These are phyloP conservation scores for Clarias macrocephalus DNA, from an alignment of 2,113 vertebrate species.

Conservation along the genomic window DNA sequence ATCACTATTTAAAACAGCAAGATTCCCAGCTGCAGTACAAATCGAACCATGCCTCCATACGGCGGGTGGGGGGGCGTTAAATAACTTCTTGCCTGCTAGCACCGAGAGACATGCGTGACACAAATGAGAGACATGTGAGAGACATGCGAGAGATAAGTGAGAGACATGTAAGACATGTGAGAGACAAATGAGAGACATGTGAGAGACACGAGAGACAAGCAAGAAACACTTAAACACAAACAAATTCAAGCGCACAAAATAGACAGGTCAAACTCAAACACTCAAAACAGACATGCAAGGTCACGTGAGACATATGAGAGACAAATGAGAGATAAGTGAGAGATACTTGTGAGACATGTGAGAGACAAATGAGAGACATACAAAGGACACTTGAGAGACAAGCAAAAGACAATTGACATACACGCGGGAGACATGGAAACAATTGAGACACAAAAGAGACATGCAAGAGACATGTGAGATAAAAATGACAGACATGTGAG, in stretches of 20 bases:
- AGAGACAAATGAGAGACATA: not conserved
- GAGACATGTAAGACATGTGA: not conserved
- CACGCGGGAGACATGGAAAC: not conserved
- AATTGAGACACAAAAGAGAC: too few species aligned
- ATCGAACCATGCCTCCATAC: not conserved
- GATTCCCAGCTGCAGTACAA: not conserved
- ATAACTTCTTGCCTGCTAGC: not conserved
- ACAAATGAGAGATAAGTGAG: not conserved
- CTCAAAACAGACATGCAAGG: too few species aligned
- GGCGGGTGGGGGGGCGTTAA: not conserved
- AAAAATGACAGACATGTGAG: not conserved
- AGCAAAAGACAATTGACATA: not conserved
- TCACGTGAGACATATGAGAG: not conserved
- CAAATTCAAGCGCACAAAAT: not conserved
- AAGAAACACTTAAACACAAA: too few species aligned
- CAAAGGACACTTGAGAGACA: not conserved
- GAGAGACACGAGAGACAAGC: too few species aligned
- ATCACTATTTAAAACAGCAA: slow-evolving; percentile 6
- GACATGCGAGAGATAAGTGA: not conserved
- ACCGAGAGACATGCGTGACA: not conserved
- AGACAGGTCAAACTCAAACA: too few species aligned
- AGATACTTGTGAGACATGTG: not conserved
- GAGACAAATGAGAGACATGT: not conserved
- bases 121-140: not conserved
- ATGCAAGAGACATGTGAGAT: too few species aligned